These are phyloP conservation scores for Falco berigora DNA, from an alignment of 2,797 vertebrate genomes.

Conservation along the genomic window DNA sequence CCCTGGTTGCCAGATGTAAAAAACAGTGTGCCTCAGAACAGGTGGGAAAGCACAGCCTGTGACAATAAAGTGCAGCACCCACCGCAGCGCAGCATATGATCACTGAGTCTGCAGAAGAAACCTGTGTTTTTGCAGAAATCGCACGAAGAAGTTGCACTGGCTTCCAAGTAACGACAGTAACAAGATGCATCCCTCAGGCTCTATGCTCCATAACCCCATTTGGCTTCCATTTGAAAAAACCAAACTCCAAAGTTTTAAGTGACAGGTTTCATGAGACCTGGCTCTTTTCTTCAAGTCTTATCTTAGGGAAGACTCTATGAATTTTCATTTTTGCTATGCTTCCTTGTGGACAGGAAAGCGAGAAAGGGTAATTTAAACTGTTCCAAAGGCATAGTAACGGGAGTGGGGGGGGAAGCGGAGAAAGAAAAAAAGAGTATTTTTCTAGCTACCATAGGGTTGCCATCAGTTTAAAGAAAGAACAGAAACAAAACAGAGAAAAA, in stretches of 20 bases:
- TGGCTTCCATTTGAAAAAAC: not conserved
- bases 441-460: not conserved
- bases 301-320: not conserved
- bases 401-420: not conserved
- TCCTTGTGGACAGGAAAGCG: not conserved
- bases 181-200: not conserved
- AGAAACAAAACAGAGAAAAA: not conserved
- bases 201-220: not conserved
- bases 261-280: not conserved
- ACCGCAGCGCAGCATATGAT: accelerated
- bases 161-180: not conserved
- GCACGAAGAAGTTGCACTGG: not conserved
- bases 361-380: not conserved
- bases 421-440: not conserved
- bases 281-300: not conserved
- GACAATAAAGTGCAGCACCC: not conserved
- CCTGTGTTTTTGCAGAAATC: not conserved
- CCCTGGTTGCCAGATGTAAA: not conserved
- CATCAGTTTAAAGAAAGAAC: not conserved
- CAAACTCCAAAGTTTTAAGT: not conserved
- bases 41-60: not conserved
- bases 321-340: not conserved
- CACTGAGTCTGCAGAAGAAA: not conserved
- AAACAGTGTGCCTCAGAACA: not conserved
- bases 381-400: not conserved